phyloP scores from a whole-genome alignment of 2,113 vertebrate genomes.

The Hippocampus abdominalis region DNA sequence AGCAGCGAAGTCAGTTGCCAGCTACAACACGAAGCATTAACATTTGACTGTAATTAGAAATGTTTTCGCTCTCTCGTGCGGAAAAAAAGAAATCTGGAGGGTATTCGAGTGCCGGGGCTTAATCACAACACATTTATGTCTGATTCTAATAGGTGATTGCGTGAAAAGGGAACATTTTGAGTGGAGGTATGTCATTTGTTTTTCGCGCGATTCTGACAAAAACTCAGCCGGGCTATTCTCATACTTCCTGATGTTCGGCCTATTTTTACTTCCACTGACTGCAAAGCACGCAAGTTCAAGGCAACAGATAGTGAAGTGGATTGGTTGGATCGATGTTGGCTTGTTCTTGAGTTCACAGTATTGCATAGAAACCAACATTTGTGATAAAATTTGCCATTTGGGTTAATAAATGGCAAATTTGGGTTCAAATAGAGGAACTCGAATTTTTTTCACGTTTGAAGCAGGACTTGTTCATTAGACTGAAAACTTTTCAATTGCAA shows the following conservation, averaged over 20 bases:
- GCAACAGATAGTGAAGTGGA: background rate
- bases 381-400: background rate
- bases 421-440: background rate
- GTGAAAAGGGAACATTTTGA: conserved; percentile 16
- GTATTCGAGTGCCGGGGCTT: conserved; percentile 14
- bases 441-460: background rate
- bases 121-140: conserved; percentile 27
- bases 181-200: conserved; percentile 11
- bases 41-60: conserved; percentile 45
- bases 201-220: conserved; percentile 15
- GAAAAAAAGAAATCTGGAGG: conserved; percentile 4
- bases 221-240: conserved; percentile 9
- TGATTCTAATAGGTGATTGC: conserved; percentile 13
- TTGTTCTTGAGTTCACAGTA: background rate
- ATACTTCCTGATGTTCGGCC: background rate
- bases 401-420: background rate
- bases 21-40: conserved; percentile 34
- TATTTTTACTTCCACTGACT: background rate
- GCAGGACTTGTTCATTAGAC: no score
- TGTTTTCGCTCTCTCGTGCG: conserved; percentile 20
- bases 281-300: background rate
- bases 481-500: no score
- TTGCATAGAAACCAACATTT: background rate
- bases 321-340: background rate
- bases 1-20: conserved; percentile 14